phyloP scores from a whole-genome alignment of 2,113 vertebrate species.

The Xerus inauris region DNA sequence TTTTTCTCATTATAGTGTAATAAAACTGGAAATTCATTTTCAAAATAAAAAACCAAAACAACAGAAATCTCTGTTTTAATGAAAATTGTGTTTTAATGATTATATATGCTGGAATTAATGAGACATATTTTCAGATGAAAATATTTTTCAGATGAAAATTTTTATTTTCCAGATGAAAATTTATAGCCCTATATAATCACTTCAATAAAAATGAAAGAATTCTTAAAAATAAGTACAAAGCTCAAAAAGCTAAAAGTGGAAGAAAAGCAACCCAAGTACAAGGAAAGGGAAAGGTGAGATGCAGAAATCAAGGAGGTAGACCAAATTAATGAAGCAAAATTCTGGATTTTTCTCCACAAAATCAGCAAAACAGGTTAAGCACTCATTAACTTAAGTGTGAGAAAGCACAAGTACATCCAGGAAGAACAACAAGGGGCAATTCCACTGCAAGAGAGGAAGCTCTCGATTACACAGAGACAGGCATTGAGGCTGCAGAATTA shows the following conservation, averaged over 20 bases:
- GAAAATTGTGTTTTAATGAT: too few species aligned
- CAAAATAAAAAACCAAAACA: not conserved
- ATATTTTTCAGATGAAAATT: not conserved
- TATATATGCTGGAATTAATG: not conserved
- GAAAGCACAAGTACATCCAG: not conserved
- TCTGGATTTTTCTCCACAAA: not conserved
- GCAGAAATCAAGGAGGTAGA: not conserved
- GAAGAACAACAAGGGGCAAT: fast-evolving
- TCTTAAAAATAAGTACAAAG: not conserved
- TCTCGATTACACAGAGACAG: not conserved
- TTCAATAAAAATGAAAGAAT: not conserved
- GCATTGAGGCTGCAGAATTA: not conserved
- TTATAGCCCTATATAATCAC: not conserved
- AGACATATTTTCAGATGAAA: not conserved
- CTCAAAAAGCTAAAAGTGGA: not conserved
- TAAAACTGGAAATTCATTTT: not conserved
- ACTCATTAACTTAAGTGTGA: not conserved
- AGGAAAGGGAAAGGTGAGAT: not conserved
- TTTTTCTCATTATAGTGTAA: not conserved
- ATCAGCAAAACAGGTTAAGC: not conserved
- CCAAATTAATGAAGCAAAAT: not conserved
- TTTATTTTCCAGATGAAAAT: not conserved
- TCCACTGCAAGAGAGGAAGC: not conserved
- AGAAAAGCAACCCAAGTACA: not conserved
- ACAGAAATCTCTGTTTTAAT: not conserved